Percentiles rank a stretch among this genome's conserved stretches.
Conservation (phyloP, 2,113 vertebrate genomes). For the Mungos mungo region DNA sequence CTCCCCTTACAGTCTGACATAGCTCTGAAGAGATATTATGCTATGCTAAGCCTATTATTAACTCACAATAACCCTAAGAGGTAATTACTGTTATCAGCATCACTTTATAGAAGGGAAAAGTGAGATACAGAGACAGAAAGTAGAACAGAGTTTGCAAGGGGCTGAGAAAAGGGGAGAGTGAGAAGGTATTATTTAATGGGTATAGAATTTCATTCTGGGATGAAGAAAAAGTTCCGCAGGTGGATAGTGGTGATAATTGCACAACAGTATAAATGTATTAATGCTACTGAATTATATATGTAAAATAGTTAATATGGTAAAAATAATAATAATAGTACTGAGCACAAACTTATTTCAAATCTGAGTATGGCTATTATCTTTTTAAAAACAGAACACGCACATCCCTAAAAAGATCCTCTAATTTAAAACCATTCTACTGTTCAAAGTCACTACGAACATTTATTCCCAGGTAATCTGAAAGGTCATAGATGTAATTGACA, state of each 20-base stretch:
- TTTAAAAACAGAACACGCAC: background rate
- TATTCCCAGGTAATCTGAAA: background rate
- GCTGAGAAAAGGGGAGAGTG: background rate
- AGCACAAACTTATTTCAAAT: background rate
- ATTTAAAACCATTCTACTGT: background rate
- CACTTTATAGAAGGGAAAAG: background rate
- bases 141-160: background rate
- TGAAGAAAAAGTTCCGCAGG: background rate
- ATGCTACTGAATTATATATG: background rate
- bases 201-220: background rate
- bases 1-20: background rate
- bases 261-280: background rate
- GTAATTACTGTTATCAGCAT: background rate
- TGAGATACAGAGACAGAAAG: background rate
- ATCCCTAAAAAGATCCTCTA: background rate
- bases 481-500: rapidly evolving
- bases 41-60: background rate
- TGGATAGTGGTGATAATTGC: background rate
- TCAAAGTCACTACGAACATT: background rate
- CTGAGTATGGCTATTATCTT: background rate
- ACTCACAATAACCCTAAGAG: background rate
- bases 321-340: background rate
- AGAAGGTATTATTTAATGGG: background rate
- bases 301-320: background rate
- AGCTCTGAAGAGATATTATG: background rate